phyloP scores from a whole-genome alignment of 1,140 invertebrate species.

The Formica selysi region DNA sequence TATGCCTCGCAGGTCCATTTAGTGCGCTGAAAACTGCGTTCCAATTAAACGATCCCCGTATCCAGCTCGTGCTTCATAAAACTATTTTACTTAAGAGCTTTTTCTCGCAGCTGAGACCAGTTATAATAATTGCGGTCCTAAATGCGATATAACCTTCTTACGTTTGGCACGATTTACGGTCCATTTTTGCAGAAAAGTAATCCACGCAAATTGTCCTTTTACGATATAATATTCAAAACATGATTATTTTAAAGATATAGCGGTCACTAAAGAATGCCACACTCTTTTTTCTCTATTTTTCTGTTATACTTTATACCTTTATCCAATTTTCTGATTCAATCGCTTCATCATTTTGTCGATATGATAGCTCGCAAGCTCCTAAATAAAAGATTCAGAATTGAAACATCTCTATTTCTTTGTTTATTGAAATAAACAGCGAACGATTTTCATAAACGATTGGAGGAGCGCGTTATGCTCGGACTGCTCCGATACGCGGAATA shows the following conservation, averaged over 20 bases:
- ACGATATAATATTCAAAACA: not conserved
- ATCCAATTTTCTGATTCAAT: not conserved
- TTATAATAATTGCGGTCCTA: conserved; percentile 43
- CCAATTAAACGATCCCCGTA: conserved; percentile 62
- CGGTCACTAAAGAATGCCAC: not conserved
- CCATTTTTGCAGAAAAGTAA: not conserved
- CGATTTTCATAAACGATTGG: conserved; percentile 12
- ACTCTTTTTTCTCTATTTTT: not conserved
- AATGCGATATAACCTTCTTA: not conserved
- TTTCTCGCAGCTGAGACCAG: conserved; percentile 27
- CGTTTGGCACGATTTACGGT: not conserved
- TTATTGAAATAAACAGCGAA: not conserved
- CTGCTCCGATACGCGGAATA: conserved; percentile 24
- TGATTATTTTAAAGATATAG: not conserved
- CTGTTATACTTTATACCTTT: not conserved
- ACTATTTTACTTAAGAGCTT: conserved; percentile 28
- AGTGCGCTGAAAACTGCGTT: conserved; percentile 52
- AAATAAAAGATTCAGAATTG: conserved; percentile 8
- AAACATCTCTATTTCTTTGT: not conserved
- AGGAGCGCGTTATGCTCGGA: not conserved
- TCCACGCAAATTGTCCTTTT: conserved; percentile 12
- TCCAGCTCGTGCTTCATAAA: conserved; percentile 45
- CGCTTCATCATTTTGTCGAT: not conserved
- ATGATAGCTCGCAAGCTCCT: not conserved
- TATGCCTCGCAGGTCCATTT: conserved; percentile 50